These are phyloP conservation scores for Hypotaenidia okinawae DNA, from an alignment of 2,797 vertebrate species.

Conservation along the genomic window DNA sequence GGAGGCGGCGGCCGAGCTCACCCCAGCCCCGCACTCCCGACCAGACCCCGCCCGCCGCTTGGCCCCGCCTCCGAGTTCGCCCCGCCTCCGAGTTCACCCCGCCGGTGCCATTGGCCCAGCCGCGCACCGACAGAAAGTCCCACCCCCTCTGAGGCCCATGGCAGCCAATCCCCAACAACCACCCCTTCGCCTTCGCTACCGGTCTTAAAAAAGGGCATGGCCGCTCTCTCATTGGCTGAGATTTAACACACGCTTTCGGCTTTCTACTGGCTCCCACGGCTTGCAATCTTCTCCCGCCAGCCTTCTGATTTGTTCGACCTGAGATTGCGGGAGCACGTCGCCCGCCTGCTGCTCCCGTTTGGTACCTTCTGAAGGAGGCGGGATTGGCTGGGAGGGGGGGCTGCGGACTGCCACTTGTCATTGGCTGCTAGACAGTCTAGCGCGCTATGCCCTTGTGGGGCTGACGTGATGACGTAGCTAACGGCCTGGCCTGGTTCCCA, in stretches of 20 bases:
- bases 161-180: background rate
- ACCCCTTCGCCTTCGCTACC: background rate
- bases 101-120: slow-evolving; percentile 56
- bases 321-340: fast-evolving
- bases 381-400: background rate
- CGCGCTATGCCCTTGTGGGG: background rate
- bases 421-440: background rate
- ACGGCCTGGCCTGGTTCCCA: background rate
- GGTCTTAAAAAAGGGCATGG: background rate
- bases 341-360: background rate
- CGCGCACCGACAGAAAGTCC: background rate
- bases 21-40: slow-evolving; percentile 31
- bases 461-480: background rate
- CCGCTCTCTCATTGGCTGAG: background rate
- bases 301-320: background rate
- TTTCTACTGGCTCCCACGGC: fast-evolving
- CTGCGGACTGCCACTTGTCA: background rate
- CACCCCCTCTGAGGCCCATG: fast-evolving
- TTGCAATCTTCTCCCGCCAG: fast-evolving
- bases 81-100: background rate
- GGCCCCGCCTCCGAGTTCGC: background rate
- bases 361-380: background rate
- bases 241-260: background rate
- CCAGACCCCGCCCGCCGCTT: slow-evolving; percentile 10
- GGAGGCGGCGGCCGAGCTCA: slow-evolving; percentile 55